Conservation (phyloP, 1,140 invertebrate species). For the Drosophila ananassae region DNA sequence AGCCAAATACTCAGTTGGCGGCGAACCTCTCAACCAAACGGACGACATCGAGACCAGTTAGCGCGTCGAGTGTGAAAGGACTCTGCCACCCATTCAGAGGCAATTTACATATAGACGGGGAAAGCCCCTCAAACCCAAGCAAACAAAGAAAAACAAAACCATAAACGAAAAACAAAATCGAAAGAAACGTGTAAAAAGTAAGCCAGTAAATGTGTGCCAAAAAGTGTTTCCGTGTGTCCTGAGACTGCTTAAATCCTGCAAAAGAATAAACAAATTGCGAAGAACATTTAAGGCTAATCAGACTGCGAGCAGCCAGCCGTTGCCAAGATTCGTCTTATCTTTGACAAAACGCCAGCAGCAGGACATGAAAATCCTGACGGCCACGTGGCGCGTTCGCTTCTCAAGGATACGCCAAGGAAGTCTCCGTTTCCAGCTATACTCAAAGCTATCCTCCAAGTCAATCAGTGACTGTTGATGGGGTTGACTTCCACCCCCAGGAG, state of each 20-base stretch:
- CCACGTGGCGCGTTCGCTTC: slow-evolving; percentile 6
- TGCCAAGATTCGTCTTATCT: slow-evolving; percentile 46
- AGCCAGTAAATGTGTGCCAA: slow-evolving; percentile 57
- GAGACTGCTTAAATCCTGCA: slow-evolving; percentile 1
- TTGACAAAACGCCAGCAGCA: slow-evolving; percentile 68
- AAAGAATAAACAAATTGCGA: slow-evolving; percentile 41
- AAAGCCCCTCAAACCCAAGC: slow-evolving; percentile 31
- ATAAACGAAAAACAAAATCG: slow-evolving; percentile 2
- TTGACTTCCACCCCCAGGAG: slow-evolving; percentile 21
- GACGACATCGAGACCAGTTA: slow-evolving; percentile 36
- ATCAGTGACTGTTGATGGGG: slow-evolving; percentile 67
- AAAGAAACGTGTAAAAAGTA: slow-evolving; percentile 53
- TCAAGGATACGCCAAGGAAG: slow-evolving; percentile 34
- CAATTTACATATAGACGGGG: slow-evolving; percentile 47
- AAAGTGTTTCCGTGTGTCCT: slow-evolving; percentile 46
- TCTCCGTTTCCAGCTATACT: slow-evolving; percentile 25
- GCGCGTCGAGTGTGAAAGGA: slow-evolving; percentile 30
- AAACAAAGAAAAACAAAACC: not conserved
- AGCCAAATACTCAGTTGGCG: slow-evolving; percentile 65
- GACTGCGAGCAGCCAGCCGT: slow-evolving; percentile 18
- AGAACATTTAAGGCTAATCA: slow-evolving; percentile 48
- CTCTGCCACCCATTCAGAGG: slow-evolving; percentile 30
- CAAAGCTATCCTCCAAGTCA: slow-evolving; percentile 60
- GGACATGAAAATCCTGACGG: slow-evolving; percentile 16
- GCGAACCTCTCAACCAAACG: slow-evolving; percentile 69